phyloP scores from a whole-genome alignment of 2,888 invertebrate genomes.

The Geophilus truncorum region DNA sequence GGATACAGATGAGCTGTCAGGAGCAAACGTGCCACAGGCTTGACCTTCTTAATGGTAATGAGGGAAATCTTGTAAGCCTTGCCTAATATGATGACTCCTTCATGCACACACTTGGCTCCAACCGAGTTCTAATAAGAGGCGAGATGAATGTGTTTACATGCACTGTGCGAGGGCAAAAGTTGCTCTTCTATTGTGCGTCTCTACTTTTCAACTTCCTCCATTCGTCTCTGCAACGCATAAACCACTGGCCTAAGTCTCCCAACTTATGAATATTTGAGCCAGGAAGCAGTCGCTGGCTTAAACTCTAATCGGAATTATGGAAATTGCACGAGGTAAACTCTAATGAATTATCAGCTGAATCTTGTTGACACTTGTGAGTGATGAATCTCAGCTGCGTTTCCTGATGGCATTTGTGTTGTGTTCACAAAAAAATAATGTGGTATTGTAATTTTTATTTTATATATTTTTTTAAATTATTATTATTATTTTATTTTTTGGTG shows the following conservation, averaged over 20 bases:
- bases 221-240: not conserved
- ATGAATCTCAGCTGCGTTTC: not conserved
- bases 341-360: not conserved
- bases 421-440: too few species aligned
- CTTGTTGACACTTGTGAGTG: not conserved
- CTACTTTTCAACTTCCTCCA: not conserved
- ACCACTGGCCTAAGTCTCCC: not conserved
- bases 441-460: not conserved
- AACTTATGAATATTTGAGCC: constrained; percentile 2
- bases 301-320: not conserved
- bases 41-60: constrained; percentile 10
- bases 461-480: not conserved
- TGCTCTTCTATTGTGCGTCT: not conserved
- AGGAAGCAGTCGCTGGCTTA: not conserved
- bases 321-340: too few species aligned
- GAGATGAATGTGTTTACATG: constrained; percentile 4
- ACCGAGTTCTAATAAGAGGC: not conserved
- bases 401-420: not conserved
- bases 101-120: not conserved
- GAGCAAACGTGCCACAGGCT: not conserved
- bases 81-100: constrained; percentile 10
- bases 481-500: too few species aligned
- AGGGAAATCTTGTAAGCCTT: not conserved
- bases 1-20: constrained; percentile 10
- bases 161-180: not conserved